Base-by-base conservation (phyloP, 1,140 invertebrate species). In the Archegozetes longisetosus region DNA sequence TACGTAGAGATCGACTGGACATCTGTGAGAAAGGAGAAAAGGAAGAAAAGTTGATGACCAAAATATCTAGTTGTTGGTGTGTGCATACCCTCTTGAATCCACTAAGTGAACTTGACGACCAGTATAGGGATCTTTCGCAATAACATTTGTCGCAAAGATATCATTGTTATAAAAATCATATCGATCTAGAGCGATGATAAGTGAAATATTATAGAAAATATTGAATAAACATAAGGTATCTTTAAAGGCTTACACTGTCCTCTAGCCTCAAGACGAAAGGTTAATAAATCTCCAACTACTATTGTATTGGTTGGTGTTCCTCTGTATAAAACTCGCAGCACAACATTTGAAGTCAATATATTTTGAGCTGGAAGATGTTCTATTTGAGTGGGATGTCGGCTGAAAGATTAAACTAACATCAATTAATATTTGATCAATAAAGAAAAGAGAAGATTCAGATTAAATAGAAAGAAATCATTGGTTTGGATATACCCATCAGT, bases 141-240 rank as follows among this genome's bases (percentile, higher is more conserved):
- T 84, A 0, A 91, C 88, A 70, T 92, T 90, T 0, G 86, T 91
- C 1, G 88, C 88, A 68, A 92, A 93, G 58, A 93, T 91, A 66
- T 93, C 88, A 32, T 62, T 64, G 46, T 64, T 64, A 60, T 64
- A 67, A 28, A 58, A 67, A 0, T 66, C 66, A 55, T 61, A 68
- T 22, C 64, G 68, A 61, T 67, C 68, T 69, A 52, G 50, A 27
- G 25, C 55, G 22, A 58, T n/a, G n/a, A n/a, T n/a, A 28, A 54
- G 53, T 40, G 4, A 53, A 53, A 24, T 49, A 53, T 53, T 23
- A 48, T 48, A 57, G 26, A 32, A 40, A 58, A 53, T 24, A 1
- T 23, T 29, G 2, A 13, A 40, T 22, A 9, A 60, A 22, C 17
- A 40, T 40, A 40, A 9, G 32, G 6, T 40, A 9, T 53, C 9